Evolutionary conservation across 2,888 invertebrate species (phyloP), one percentile per base, ranked within the genome.

Genomic region (Acronicta alni): DNA sequence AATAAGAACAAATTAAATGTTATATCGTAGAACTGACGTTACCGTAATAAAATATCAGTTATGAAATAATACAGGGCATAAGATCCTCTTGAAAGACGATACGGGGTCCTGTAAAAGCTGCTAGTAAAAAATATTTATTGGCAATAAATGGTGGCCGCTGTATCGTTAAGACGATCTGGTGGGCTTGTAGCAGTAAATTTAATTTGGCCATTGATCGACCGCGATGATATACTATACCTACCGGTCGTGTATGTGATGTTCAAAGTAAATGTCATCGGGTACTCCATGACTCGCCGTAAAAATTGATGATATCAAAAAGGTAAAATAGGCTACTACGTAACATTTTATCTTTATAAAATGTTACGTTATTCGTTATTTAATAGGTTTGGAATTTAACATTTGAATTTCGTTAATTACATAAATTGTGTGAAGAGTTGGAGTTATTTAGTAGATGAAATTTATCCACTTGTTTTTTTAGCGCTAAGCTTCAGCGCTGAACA

Each of bases 81-180:
- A 84, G 83, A 77, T 73, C 75, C 74, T 71, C 72, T 80, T 75
- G 81, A 83, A 83, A 85, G 84, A 80, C 80, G 81, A 77, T 75
- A 77, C 81, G 69, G 57, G 54, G 51, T 55, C 39, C 59, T 75
- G 67, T 78, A 64, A 87, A 88, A 87, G 85, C 82, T 81, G 82
- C 83, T 82, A 87, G 88, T 89, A 89, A 90, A 89, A 89, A 86
- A 88, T 89, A 89, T 90, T 90, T 90, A 90, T 89, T 82, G 88
- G 79, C 87, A 84, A 89, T 90, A 89, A 89, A 88, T 87, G 84
- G 83, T 74, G 84, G 82, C 79, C 78, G 79, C 63, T 83, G 79
- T 84, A 88, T 88, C 89, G 88, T 85, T 84, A 85, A 84, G 75
- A 80, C 80, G 85, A 87, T 88, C 86, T 85, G 82, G 80, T 76